Evolutionary conservation across 2,113 vertebrate species (phyloP).

Genomic region (Jacana jacana): DNA sequence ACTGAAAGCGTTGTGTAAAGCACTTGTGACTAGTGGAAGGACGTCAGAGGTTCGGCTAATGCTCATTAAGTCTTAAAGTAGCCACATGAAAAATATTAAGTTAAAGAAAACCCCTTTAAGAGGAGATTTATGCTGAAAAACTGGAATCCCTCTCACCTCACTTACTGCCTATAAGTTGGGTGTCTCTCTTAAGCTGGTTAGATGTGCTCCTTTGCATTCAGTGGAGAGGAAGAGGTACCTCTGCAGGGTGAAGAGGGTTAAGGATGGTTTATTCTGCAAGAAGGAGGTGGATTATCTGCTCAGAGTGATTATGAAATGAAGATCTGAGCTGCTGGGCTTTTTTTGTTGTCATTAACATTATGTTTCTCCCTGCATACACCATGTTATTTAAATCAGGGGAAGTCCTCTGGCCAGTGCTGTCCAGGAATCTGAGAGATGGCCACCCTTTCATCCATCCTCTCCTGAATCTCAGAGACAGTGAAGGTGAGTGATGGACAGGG

Average conservation of each 20-base stretch:
- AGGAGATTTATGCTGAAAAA: not conserved
- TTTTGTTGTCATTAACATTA: not conserved
- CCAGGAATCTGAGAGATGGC: not conserved
- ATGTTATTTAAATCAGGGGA: not conserved
- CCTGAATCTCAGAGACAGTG: not conserved
- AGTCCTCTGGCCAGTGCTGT: not conserved
- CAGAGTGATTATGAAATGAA: not conserved
- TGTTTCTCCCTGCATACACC: rapidly evolving
- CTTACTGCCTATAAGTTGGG: not conserved
- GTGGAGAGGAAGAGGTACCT: rapidly evolving
- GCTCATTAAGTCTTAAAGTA: conserved; percentile 10
- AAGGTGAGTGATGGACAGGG: not conserved
- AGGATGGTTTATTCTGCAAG: not conserved
- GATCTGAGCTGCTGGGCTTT: not conserved
- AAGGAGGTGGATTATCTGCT: not conserved
- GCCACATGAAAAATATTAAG: not conserved
- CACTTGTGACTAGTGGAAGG: not conserved
- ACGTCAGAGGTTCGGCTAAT: not conserved
- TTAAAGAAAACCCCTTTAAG: not conserved
- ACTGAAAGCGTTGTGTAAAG: not conserved
- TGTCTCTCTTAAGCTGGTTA: not conserved
- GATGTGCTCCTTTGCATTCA: not conserved
- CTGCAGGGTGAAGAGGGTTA: not conserved
- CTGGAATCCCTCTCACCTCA: not conserved
- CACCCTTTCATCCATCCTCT: not conserved